Conservation (phyloP, 2,797 vertebrate species). For the Manis pentadactyla region DNA sequence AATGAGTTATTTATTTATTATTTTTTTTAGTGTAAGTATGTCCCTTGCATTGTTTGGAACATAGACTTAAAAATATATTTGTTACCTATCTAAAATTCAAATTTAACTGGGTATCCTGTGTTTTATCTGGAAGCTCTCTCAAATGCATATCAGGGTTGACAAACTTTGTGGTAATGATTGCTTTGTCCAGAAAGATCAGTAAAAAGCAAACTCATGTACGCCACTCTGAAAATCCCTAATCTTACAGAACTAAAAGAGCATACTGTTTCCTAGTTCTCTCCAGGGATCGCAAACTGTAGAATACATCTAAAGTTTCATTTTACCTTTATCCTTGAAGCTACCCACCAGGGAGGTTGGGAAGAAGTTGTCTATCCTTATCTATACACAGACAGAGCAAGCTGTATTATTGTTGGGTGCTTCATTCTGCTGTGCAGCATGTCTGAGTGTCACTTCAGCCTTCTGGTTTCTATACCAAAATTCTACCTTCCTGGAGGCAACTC, state of each 20-base stretch:
- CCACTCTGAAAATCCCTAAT: neutral
- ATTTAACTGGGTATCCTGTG: neutral
- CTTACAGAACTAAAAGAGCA: neutral
- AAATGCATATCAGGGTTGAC: neutral
- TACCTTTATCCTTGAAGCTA: neutral
- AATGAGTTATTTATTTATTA: neutral
- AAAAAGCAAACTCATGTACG: neutral
- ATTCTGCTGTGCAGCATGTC: neutral
- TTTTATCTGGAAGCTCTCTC: neutral
- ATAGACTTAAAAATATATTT: neutral
- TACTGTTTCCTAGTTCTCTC: neutral
- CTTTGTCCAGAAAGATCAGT: neutral
- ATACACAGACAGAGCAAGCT: neutral
- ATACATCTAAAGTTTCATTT: neutral
- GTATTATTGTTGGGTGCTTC: neutral
- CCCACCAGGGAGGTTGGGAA: neutral
- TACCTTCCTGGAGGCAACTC: neutral
- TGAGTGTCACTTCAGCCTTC: neutral
- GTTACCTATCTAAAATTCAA: constrained; percentile 11
- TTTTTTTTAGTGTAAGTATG: neutral
- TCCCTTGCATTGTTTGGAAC: neutral
- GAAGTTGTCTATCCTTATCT: neutral
- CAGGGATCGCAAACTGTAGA: neutral
- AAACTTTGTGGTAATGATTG: neutral
- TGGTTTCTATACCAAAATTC: neutral